Conservation (phyloP, 1,140 invertebrate genomes). For the Achatina immaculata region DNA sequence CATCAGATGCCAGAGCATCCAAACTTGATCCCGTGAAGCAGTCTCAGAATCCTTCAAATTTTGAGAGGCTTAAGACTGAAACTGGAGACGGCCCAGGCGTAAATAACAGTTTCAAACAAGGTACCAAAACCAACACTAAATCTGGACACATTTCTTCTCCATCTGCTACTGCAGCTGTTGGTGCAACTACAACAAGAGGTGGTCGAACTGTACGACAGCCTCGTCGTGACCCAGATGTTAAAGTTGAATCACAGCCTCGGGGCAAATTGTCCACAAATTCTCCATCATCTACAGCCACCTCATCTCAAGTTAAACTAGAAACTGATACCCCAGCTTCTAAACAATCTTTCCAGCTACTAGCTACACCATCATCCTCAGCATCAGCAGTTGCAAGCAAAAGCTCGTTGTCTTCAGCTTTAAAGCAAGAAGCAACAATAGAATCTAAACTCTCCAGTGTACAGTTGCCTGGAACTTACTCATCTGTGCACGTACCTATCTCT, state of each 20-base stretch:
- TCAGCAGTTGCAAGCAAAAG: background rate
- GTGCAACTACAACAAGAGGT: slow-evolving; percentile 39
- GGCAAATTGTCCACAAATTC: background rate
- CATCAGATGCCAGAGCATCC: background rate
- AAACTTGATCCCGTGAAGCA: background rate
- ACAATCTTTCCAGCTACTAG: background rate
- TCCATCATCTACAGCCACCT: background rate
- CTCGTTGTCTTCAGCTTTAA: background rate
- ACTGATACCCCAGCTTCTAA: background rate
- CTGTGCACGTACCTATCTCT: background rate
- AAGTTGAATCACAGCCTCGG: background rate
- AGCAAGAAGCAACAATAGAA: background rate
- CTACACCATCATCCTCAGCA: background rate
- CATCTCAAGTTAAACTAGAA: background rate
- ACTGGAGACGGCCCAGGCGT: background rate
- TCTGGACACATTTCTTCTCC: background rate
- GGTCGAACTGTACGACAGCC: slow-evolving; percentile 40
- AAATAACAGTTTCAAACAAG: background rate
- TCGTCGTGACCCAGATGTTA: background rate
- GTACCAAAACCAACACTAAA: background rate
- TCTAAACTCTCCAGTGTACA: background rate
- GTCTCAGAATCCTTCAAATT: background rate
- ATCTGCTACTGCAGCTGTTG: background rate
- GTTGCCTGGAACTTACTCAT: slow-evolving; percentile 1
- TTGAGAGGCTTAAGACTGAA: background rate